phyloP scores from a whole-genome alignment of 2,113 vertebrate genomes.

The Caracal caracal region DNA sequence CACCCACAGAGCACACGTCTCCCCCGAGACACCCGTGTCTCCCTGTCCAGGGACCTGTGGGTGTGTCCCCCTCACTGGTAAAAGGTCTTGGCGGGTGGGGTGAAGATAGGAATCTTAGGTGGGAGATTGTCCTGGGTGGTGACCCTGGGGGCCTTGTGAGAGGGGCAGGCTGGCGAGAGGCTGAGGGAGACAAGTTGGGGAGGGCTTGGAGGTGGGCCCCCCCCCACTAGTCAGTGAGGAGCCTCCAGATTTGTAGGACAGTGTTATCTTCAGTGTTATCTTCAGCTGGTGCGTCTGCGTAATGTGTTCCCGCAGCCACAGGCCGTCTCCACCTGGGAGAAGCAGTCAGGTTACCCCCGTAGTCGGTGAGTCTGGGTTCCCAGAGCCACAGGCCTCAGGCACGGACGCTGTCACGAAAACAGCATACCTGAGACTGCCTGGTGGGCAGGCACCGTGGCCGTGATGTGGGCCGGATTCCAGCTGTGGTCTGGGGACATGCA shows the following conservation, averaged over 20 bases:
- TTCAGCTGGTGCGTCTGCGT: rapidly evolving
- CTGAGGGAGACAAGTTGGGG: neutral
- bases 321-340: neutral
- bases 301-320: neutral
- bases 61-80: neutral
- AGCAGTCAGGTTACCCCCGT: neutral
- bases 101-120: neutral
- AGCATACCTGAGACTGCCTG: too few species aligned
- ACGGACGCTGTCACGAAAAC: neutral
- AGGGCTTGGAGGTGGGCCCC: neutral
- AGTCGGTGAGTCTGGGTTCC: neutral
- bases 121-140: neutral
- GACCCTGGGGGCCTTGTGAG: neutral
- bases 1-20: rapidly evolving
- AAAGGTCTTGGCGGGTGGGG: neutral
- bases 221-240: neutral
- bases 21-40: neutral
- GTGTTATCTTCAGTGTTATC: too few species aligned
- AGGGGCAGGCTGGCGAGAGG: neutral
- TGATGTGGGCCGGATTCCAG: neutral
- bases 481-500: neutral
- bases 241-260: neutral
- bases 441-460: neutral
- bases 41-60: neutral
- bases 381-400: neutral